Base-by-base conservation (phyloP, 1,140 invertebrate species). In the Chironomus striatipennis region DNA sequence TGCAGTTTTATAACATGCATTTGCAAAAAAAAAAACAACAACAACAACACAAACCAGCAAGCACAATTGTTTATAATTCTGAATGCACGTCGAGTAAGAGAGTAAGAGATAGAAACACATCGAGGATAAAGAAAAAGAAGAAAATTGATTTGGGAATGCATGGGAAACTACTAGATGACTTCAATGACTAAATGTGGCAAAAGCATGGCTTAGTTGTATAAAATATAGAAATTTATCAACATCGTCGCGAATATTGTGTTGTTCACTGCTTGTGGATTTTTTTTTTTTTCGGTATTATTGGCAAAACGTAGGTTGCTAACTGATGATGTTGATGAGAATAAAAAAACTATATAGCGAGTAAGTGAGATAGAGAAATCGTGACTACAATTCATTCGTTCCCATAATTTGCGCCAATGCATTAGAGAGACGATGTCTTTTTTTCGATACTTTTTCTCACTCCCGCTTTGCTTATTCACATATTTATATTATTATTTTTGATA, bases 151-250 rank as follows among this genome's bases (percentile, higher is more conserved):
- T 57, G 47, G 47, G 47, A 57, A 57, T 57, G 47, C 47, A 57
- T 57, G 47, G 47, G 47, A 57, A 57, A 57, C 12, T 57, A n/a
- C 8, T 10, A 57, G 47, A 5, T 57, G n/a, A n/a, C 47, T 34
- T 34, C 24, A 34, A 34, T 34, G 24, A 57, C 12, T 57, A 57
- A n/a, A 57, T 57, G 47, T 15, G 47, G n/a, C 43, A 10, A 9
- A 15, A 10, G 43, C 15, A 15, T 47, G 43, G 47, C 47, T 57
- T 57, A 57, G 47, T 34, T 34, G 24, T 34, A 34, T 34, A 57
- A 47, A 57, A 57, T 57, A n/a, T n/a, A n/a, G 47, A 57, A 57
- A 57, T 57, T n/a, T 57, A 57, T 57, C 47, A 57, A 57, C 47
- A 57, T 12, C 47, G 47, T 57, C 47, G n/a, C 47, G 15, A 47